Evolutionary conservation across 2,888 invertebrate species (phyloP).

Genomic region (Cryptocheilus praepositus): DNA sequence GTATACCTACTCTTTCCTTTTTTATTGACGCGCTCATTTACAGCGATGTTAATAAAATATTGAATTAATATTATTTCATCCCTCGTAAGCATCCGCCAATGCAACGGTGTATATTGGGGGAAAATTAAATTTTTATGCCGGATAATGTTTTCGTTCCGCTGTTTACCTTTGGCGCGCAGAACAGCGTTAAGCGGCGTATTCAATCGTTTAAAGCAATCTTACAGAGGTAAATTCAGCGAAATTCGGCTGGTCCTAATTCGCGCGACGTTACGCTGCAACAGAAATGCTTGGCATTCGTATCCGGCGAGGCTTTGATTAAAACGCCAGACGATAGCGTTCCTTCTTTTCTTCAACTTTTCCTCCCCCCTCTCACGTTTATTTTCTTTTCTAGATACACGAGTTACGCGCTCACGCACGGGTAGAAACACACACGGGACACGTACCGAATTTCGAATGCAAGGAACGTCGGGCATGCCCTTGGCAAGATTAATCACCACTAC

Average conservation of each 20-base stretch:
- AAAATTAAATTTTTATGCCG: not conserved
- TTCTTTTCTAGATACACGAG: conserved; percentile 21
- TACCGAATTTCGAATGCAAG: conserved; percentile 68
- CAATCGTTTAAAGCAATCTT: not conserved
- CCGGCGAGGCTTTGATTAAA: too few species aligned
- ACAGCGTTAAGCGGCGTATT: not conserved
- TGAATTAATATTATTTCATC: too few species aligned
- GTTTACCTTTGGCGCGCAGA: not conserved
- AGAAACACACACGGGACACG: conserved; percentile 24
- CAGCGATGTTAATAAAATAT: too few species aligned
- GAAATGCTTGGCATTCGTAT: not conserved
- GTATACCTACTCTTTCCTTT: not conserved
- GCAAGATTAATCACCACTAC: conserved; percentile 69
- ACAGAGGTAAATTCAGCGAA: too few species aligned
- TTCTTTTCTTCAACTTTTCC: not conserved
- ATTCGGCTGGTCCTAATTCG: too few species aligned
- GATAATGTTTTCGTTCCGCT: not conserved
- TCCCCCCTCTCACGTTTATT: conserved; percentile 9
- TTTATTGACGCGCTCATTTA: too few species aligned
- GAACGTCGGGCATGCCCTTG: conserved; percentile 68
- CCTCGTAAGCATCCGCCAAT: not conserved
- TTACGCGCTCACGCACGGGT: conserved; percentile 33
- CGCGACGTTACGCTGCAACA: too few species aligned
- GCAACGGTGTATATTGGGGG: not conserved
- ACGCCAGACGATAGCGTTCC: too few species aligned